Base-by-base conservation (phyloP, 2,888 invertebrate genomes). In the Formica aserva region DNA sequence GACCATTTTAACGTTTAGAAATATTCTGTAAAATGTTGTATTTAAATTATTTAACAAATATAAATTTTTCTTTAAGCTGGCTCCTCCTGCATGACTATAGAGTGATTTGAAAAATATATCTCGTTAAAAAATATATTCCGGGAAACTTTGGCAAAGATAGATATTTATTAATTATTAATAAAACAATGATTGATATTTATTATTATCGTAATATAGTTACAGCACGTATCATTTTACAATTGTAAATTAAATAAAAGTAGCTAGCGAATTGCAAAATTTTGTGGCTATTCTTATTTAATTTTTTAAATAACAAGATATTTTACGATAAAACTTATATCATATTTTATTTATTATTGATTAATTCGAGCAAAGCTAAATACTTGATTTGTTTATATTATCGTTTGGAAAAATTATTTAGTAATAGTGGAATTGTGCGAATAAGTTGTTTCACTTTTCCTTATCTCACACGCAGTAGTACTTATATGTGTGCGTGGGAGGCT, bases 1-100 rank as follows among this genome's bases (percentile, higher is more conserved):
- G 9, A 45, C 82, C 60, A 45, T 65, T 22, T 26, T 0, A 1
- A 18, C 11, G 3, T 22, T 75, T 71, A 75, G 81, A 82, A 35
- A 26, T 32, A 0, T 60, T n/a, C 13, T 62, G 32, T 18, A 22
- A 22, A 45, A 15, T 45, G 15, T 45, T 45, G 0, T 35, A 5
- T n/a, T 38, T 35, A 57, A 60, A 67, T 65, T 55, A n/a, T 26
- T 35, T 35, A 48, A 35, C 26, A 35, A 32, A 18, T n/a, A 22
- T 0, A 2, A 55, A 8, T 41, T 22, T 32, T 26, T 65, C 4
- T 18, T 11, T 18, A 18, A 3, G 6, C 3, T 35, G 11, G 1
- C 3, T 35, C 15, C 18, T 48, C 1, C 26, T 1, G 38, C 8
- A 8, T n/a, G 0, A 3, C 5, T 65, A 35, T 52, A 3, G 9